Conservation (phyloP, 2,113 vertebrate genomes). For the Spilogale gracilis region DNA sequence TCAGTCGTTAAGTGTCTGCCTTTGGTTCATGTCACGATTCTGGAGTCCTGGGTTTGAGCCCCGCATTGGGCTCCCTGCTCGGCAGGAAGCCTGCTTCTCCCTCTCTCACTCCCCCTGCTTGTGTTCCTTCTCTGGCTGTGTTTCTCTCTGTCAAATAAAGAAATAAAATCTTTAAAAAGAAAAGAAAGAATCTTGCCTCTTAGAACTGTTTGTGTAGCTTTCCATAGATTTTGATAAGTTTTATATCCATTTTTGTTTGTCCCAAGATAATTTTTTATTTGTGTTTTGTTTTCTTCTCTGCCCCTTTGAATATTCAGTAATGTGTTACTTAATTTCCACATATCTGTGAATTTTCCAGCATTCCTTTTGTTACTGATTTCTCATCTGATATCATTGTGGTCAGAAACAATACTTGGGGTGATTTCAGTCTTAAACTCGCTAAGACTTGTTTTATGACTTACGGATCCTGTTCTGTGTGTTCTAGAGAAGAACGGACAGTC, state of each 20-base stretch:
- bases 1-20: too few relatives aligned
- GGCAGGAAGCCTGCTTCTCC: too few relatives aligned
- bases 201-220: background rate
- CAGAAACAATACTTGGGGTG: background rate
- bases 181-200: background rate
- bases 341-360: background rate
- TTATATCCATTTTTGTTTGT: background rate
- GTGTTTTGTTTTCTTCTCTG: background rate
- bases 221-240: background rate
- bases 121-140: too few relatives aligned
- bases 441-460: background rate
- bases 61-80: too few relatives aligned
- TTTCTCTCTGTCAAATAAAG: too few relatives aligned
- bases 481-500: background rate
- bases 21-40: too few relatives aligned
- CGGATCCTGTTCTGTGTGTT: background rate
- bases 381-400: background rate
- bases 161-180: too few relatives aligned
- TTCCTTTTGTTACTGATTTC: background rate
- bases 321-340: background rate
- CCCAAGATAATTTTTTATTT: background rate
- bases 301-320: background rate
- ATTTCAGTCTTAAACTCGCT: background rate
- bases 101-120: too few relatives aligned
- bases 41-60: too few relatives aligned